Conservation (phyloP, 2,797 vertebrate species). For the Eutrigla gurnardus region DNA sequence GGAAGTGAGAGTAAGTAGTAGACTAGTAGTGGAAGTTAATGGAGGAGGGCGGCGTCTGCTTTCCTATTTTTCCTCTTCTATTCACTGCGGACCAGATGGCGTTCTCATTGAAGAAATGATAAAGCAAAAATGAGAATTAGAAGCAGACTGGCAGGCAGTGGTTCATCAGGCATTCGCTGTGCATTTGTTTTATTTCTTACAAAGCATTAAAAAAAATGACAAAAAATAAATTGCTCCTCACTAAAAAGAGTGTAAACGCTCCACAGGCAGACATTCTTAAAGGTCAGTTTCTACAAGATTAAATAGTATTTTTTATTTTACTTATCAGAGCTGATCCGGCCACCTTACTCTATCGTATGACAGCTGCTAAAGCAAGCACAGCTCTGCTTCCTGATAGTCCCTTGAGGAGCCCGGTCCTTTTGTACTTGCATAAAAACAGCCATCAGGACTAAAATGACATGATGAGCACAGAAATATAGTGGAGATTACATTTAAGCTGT, state of each 20-base stretch:
- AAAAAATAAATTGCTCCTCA: conserved; percentile 15
- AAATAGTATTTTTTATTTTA: conserved; percentile 28
- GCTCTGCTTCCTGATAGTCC: conserved; percentile 21
- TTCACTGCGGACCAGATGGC: conserved; percentile 78
- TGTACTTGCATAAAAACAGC: conserved; percentile 37
- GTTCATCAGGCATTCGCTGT: conserved; percentile 27
- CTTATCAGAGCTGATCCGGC: conserved; percentile 35
- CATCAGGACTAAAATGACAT: conserved; percentile 48
- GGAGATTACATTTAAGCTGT: conserved; percentile 37
- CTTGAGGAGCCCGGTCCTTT: conserved; percentile 20
- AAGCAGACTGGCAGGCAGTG: conserved; percentile 61
- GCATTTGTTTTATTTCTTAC: conserved; percentile 36
- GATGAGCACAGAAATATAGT: conserved; percentile 37
- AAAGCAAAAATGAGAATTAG: conserved; percentile 64
- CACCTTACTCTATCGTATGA: conserved; percentile 21
- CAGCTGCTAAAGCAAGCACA: conserved; percentile 27
- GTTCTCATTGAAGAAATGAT: conserved; percentile 73
- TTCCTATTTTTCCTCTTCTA: conserved; percentile 6
- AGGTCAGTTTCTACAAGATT: conserved; percentile 37
- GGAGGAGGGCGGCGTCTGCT: conserved; percentile 43
- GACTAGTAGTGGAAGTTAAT: conserved; percentile 37
- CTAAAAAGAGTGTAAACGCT: conserved; percentile 24
- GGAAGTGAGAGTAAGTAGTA: conserved; percentile 33
- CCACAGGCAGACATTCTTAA: conserved; percentile 25
- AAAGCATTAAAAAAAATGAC: conserved; percentile 17